phyloP scores from a whole-genome alignment of 1,140 invertebrate species.

The Berghia stephanieae region DNA sequence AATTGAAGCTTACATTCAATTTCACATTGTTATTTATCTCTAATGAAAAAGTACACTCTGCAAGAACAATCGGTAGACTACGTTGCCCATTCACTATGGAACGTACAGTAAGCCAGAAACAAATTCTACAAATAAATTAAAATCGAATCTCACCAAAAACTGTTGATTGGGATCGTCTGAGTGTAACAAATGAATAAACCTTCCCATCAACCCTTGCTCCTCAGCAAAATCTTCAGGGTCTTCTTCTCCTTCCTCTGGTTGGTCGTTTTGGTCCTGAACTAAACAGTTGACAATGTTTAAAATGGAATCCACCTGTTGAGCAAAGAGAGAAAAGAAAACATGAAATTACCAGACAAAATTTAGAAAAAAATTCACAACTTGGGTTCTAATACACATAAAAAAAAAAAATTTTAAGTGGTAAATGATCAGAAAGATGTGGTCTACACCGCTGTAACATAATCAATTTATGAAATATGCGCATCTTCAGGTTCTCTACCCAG shows the following conservation, averaged over 20 bases:
- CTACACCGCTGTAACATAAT: too few relatives aligned
- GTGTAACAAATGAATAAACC: slow-evolving; percentile 87
- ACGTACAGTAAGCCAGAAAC: neutral
- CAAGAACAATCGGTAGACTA: too few relatives aligned
- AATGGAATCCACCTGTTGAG: slow-evolving; percentile 77
- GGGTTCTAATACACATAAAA: too few relatives aligned
- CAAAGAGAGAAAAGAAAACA: neutral
- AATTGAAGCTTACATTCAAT: too few relatives aligned
- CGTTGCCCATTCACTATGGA: neutral
- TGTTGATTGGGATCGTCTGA: slow-evolving; percentile 86
- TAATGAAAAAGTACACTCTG: too few relatives aligned
- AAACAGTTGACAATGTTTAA: slow-evolving; percentile 85
- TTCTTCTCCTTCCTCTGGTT: slow-evolving; percentile 73
- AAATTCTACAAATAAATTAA: slow-evolving; percentile 4
- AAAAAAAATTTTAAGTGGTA: too few relatives aligned
- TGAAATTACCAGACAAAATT: neutral
- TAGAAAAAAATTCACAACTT: neutral
- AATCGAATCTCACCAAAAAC: slow-evolving; percentile 73
- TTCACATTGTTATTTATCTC: too few relatives aligned
- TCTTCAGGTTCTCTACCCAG: too few relatives aligned
- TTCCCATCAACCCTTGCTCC: slow-evolving; percentile 91
- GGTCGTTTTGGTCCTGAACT: slow-evolving; percentile 82
- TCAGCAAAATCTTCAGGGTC: slow-evolving; percentile 97
- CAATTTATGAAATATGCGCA: too few relatives aligned
- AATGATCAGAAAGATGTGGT: too few relatives aligned